A percentile compares a stretch with the other conserved stretches of the same genome.
These are phyloP conservation scores for Apodemus sylvaticus DNA, from an alignment of 2,113 vertebrate species.

Conservation along the genomic window DNA sequence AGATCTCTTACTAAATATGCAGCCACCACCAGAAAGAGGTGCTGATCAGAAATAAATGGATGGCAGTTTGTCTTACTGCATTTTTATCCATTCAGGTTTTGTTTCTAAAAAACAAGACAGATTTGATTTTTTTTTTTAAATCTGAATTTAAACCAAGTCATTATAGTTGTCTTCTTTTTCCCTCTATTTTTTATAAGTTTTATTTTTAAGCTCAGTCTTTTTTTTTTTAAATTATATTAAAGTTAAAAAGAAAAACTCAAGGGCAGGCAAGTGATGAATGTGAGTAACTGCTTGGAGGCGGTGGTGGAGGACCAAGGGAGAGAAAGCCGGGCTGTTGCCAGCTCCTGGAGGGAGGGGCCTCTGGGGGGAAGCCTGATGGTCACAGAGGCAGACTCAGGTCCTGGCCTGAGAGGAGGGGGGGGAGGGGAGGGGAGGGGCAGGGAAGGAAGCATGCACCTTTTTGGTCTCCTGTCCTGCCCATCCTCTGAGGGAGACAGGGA, in stretches of 20 bases:
- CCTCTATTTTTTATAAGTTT: neutral
- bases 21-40: slow-evolving; percentile 19
- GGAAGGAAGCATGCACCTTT: neutral
- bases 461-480: neutral
- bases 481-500: neutral
- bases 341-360: neutral
- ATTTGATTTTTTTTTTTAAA: neutral
- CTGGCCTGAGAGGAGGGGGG: neutral
- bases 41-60: slow-evolving; percentile 40
- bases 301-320: neutral
- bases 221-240: neutral
- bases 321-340: neutral
- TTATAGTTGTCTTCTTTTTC: neutral
- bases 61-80: neutral
- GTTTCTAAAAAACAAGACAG: slow-evolving; percentile 26
- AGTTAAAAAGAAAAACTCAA: neutral
- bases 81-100: slow-evolving; percentile 25
- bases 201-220: neutral
- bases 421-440: neutral
- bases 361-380: neutral
- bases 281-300: neutral
- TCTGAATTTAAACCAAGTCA: slow-evolving; percentile 45
- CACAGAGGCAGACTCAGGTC: neutral
- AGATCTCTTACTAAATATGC: neutral
- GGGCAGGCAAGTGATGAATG: neutral